A percentile compares a stretch with the other conserved stretches of the same genome.
Conservation (phyloP, 2,113 vertebrate genomes). For the Lophochroa leadbeateri region DNA sequence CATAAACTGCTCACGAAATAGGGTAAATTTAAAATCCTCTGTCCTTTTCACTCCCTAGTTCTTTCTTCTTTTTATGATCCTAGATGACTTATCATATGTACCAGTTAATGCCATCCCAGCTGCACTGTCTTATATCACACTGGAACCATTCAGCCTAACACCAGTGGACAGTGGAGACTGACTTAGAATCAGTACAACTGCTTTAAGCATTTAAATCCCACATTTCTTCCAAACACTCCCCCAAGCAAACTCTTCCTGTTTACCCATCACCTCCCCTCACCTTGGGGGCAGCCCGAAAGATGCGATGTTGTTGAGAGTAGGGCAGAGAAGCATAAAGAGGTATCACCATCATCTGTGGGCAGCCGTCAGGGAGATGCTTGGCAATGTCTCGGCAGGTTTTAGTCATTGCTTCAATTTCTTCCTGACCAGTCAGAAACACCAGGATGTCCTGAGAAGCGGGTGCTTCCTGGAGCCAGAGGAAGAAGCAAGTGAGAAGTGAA, state of each 20-base stretch:
- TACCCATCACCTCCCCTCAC: constrained; percentile 56
- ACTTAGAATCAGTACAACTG: neutral
- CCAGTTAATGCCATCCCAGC: neutral
- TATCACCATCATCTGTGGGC: constrained; percentile 83
- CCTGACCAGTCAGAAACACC: constrained; percentile 97
- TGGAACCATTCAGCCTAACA: neutral
- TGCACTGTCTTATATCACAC: neutral
- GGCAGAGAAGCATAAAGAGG: constrained; percentile 94
- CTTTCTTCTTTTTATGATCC: neutral
- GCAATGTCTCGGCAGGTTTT: constrained; percentile 91
- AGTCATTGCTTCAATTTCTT: constrained; percentile 95
- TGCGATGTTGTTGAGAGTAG: constrained; percentile 87
- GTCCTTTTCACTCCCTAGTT: neutral
- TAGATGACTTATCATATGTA: neutral
- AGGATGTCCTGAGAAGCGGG: constrained; percentile 89
- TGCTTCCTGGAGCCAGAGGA: constrained; percentile 76
- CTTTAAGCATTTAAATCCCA: neutral
- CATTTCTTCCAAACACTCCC: neutral
- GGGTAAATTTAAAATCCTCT: neutral
- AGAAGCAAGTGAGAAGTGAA: neutral
- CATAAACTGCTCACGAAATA: neutral
- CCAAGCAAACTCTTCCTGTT: neutral
- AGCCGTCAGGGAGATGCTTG: constrained; percentile 88
- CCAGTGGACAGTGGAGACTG: neutral
- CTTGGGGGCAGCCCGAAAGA: constrained; percentile 90